These are phyloP conservation scores for Brachionus paranguensis DNA, from an alignment of 1,140 invertebrate genomes.

Conservation along the genomic window DNA sequence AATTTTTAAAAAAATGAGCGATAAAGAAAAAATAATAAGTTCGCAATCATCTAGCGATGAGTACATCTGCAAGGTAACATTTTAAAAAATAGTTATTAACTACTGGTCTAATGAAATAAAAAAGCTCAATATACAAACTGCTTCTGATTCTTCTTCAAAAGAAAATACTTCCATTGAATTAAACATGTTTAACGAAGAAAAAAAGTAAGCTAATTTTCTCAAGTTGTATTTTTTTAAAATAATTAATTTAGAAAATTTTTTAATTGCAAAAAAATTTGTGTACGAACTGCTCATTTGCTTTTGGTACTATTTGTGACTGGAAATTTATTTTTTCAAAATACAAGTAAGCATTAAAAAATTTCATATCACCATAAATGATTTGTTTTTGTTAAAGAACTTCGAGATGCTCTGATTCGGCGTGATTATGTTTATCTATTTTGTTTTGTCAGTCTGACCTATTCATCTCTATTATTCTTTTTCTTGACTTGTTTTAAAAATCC, in stretches of 20 bases:
- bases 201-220: background rate
- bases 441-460: constrained; percentile 10
- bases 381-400: background rate
- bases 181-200: background rate
- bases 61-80: background rate
- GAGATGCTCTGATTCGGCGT: background rate
- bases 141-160: background rate
- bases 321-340: constrained; percentile 18
- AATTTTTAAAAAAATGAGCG: background rate
- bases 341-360: background rate
- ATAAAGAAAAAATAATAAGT: background rate
- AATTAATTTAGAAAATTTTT: background rate
- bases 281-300: background rate
- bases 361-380: background rate
- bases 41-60: background rate
- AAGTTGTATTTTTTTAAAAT: background rate
- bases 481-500: constrained; percentile 22
- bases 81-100: background rate
- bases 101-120: background rate
- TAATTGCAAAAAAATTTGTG: constrained; percentile 10
- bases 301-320: background rate
- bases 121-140: background rate
- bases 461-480: constrained; percentile 9
- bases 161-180: background rate
- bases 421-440: constrained; percentile 3